Evolutionary conservation across 2,888 invertebrate genomes (phyloP).

Genomic region (Drosophila yooni): DNA sequence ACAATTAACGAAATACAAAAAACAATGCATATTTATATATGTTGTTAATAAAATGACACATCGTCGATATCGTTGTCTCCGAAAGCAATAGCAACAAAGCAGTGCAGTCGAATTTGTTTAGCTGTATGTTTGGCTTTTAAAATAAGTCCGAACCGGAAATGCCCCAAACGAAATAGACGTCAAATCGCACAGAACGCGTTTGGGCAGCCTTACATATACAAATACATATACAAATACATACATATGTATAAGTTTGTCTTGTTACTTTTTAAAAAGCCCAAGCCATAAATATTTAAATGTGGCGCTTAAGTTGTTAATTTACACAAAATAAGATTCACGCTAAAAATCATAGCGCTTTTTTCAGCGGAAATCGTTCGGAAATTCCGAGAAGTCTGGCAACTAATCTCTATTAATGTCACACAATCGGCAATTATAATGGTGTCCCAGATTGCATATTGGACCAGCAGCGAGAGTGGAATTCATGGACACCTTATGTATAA

Average conservation of each 20-base stretch:
- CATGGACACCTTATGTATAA: neutral
- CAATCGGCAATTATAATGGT: neutral
- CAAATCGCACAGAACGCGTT: constrained; percentile 29
- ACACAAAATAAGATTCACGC: constrained; percentile 33
- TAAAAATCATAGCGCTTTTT: constrained; percentile 24
- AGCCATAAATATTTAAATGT: constrained; percentile 65
- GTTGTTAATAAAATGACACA: constrained; percentile 69
- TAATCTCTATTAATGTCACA: constrained; percentile 1
- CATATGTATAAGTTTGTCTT: neutral
- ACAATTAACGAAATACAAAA: constrained; percentile 27
- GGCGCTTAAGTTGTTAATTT: constrained; percentile 77
- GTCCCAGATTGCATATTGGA: neutral
- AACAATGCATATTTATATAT: constrained; percentile 20
- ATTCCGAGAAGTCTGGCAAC: constrained; percentile 48
- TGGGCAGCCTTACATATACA: constrained; percentile 9
- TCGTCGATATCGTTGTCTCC: constrained; percentile 33
- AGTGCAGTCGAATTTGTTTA: constrained; percentile 44
- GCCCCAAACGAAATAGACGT: constrained; percentile 45
- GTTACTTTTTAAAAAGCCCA: constrained; percentile 22
- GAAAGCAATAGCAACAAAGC: constrained; percentile 40
- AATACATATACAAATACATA: neutral
- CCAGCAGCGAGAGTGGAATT: neutral
- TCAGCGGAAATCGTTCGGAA: constrained; percentile 54
- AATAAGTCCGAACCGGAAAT: constrained; percentile 63
- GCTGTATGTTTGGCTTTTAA: constrained; percentile 14